These are phyloP conservation scores for Lasioglossum oenotherae DNA, from an alignment of 2,888 invertebrate species.

Conservation along the genomic window DNA sequence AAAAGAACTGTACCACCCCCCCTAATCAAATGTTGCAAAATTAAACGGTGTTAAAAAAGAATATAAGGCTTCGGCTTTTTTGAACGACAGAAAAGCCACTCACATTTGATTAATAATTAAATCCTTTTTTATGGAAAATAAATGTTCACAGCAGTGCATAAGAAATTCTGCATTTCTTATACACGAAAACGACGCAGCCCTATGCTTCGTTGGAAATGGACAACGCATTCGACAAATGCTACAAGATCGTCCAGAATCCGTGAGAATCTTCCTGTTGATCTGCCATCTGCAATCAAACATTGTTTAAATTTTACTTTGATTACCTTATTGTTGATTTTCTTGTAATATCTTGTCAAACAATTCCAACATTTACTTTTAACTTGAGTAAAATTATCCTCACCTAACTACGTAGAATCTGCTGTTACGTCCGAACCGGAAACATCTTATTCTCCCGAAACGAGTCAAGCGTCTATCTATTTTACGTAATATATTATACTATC, in stretches of 20 bases:
- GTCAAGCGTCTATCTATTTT: constrained; percentile 43
- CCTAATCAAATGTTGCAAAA: constrained; percentile 31
- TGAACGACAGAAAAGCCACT: constrained; percentile 77
- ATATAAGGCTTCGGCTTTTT: constrained; percentile 74
- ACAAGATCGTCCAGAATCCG: constrained; percentile 70
- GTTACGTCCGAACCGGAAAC: constrained; percentile 75
- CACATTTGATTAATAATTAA: constrained; percentile 79
- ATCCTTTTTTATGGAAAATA: constrained; percentile 79
- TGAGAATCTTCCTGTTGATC: constrained; percentile 72
- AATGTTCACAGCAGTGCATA: constrained; percentile 78
- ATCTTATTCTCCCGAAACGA: constrained; percentile 7
- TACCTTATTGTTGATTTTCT: constrained; percentile 67
- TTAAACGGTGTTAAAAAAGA: constrained; percentile 67
- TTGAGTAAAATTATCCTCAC: constrained; percentile 71
- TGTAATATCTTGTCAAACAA: constrained; percentile 65
- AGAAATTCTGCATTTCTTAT: constrained; percentile 75
- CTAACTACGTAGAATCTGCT: constrained; percentile 77
- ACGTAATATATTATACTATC: background rate
- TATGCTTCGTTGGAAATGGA: constrained; percentile 57
- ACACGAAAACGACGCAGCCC: constrained; percentile 64
- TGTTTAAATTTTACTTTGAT: constrained; percentile 68
- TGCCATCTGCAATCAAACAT: constrained; percentile 78
- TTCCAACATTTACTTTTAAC: constrained; percentile 52
- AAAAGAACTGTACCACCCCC: constrained; percentile 30
- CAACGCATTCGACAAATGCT: constrained; percentile 61